phyloP scores from a whole-genome alignment of 2,113 vertebrate species.

The Takifugu bimaculatus region DNA sequence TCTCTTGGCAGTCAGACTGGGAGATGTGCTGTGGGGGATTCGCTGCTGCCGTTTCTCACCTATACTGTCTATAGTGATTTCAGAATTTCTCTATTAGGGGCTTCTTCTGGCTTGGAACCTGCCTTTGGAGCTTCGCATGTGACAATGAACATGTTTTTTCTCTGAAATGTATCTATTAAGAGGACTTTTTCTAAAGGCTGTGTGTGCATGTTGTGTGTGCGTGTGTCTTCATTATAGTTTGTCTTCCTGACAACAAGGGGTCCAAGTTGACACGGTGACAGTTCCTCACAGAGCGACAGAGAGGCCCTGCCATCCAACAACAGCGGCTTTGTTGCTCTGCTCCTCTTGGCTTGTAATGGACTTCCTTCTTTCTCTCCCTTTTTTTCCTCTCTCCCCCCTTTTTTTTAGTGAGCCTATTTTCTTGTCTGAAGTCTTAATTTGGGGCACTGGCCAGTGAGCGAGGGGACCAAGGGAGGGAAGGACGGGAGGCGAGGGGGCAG shows the following conservation, averaged over 20 bases:
- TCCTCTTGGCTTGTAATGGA: conserved; percentile 72
- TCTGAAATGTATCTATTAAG: neutral
- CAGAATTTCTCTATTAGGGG: conserved; percentile 6
- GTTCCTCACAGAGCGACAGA: conserved; percentile 60
- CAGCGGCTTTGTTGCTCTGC: conserved; percentile 72
- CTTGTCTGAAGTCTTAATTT: conserved; percentile 79
- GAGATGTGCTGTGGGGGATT: conserved; percentile 36
- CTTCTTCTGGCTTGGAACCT: neutral
- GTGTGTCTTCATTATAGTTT: conserved; percentile 47
- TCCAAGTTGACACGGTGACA: conserved; percentile 72
- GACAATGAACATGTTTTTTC: neutral
- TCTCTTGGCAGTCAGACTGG: conserved; percentile 45
- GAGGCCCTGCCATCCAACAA: conserved; percentile 73
- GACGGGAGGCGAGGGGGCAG: conserved; percentile 20
- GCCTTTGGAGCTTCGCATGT: too few relatives aligned
- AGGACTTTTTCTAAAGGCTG: conserved; percentile 13
- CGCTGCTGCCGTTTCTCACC: conserved; percentile 45
- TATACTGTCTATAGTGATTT: conserved; percentile 44
- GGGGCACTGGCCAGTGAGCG: conserved; percentile 68
- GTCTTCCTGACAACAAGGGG: conserved; percentile 48
- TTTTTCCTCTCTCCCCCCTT: conserved; percentile 32
- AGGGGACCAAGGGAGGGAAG: conserved; percentile 52
- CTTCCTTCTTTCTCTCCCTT: conserved; percentile 63
- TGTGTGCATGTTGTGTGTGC: conserved; percentile 37
- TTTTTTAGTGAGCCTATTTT: conserved; percentile 72